Base-by-base conservation (phyloP, 2,113 vertebrate genomes). In the Plestiodon gilberti region DNA sequence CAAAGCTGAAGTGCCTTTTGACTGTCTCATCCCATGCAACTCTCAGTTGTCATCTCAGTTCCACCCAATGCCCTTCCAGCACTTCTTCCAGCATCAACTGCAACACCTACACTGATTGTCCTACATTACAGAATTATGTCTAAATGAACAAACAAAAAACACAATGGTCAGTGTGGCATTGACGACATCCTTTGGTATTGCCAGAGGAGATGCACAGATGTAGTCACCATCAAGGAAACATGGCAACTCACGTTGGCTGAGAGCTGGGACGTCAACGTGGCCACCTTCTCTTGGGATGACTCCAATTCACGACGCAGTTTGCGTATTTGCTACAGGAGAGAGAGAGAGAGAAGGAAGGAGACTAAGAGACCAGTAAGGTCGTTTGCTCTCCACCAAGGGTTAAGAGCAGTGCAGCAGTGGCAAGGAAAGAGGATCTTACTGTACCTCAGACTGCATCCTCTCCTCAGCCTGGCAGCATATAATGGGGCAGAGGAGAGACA, bases 401-500 rank as follows among this genome's bases (percentile, higher is more conserved):
- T 55, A 71, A 79, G 73, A 30, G 48, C 6, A 0, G 71, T 81
- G 33, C 2, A 57, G 52, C 17, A 0, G 75, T 30, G 69, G 83
- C 86, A 81, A 59, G 87, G 85, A 64, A 89, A 85, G 30, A 55
- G 70, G 48, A 81, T 92, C 83, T 92, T 92, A 90, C 89, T 93
- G 96, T 96, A 99, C 98, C 98, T 99, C 98, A 10, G 98, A 98
- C 89, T 99, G 98, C 96, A 99, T 98, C 97, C 98, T 98, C 95
- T 99, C 98, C 97, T 99, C 98, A 94, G 98, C 98, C 98, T 99
- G 97, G 93, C 28, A 84, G 94, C 71, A 1, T 30, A 73, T 93
- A 87, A 95, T 88, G 91, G 93, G 95, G 96, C 94, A 96, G 92
- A 95, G 95, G 89, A 93, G 91, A 96, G 88, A 96, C 90, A 97